Conservation (phyloP, 2,888 invertebrate genomes). For the Liopterus haemorrhoidalis region DNA sequence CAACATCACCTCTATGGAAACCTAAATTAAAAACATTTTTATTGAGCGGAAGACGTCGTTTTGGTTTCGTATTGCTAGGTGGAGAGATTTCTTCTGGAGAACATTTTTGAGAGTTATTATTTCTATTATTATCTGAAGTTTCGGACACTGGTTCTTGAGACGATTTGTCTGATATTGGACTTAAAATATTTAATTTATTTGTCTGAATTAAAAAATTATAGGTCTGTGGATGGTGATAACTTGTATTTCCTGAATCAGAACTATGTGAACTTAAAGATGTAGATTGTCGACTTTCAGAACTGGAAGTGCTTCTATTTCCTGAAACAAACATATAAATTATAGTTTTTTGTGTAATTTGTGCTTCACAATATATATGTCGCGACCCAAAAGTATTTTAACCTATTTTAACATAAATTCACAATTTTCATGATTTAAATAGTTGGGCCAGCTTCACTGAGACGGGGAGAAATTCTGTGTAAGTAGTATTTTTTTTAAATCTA, state of each 20-base stretch:
- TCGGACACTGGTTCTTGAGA: slow-evolving; percentile 81
- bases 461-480: no score
- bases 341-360: no score
- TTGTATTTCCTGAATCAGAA: slow-evolving; percentile 68
- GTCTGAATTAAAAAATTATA: slow-evolving; percentile 65
- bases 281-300: slow-evolving; percentile 77
- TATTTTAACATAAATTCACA: no score
- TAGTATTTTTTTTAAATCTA: no score
- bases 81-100: slow-evolving; percentile 61
- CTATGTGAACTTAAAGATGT: slow-evolving; percentile 81
- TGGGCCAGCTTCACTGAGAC: no score
- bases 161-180: slow-evolving; percentile 85
- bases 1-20: slow-evolving; percentile 61
- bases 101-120: slow-evolving; percentile 71
- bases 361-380: no score
- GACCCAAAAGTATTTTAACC: no score
- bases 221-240: slow-evolving; percentile 54
- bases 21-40: slow-evolving; percentile 67
- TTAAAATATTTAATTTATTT: slow-evolving; percentile 75
- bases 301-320: slow-evolving; percentile 78
- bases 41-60: slow-evolving; percentile 66
- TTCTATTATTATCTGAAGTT: slow-evolving; percentile 73
- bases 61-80: slow-evolving; percentile 51
- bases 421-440: no score
- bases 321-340: no score